Base-by-base conservation (phyloP, 2,797 vertebrate species). In the Leucoraja ocellata region DNA sequence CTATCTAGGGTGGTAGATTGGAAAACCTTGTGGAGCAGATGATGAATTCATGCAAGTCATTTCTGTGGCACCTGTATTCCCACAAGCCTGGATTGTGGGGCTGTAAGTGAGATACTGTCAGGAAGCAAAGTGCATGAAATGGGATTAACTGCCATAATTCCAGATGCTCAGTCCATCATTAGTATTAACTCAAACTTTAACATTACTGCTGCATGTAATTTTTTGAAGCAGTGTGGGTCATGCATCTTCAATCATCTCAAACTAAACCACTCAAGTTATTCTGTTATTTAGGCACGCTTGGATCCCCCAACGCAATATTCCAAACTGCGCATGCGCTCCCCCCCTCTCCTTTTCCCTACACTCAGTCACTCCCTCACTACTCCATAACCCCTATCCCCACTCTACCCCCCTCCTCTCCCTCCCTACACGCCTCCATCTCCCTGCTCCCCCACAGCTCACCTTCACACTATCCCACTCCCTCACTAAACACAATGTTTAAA, bases 91-190 rank as follows among this genome's bases (percentile, higher is more conserved):
- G 71, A 92, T 92, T 76, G 54, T 76, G 71, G 68, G 54, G 46
- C 25, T 92, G 90, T 25, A 76, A 74, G 68, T 74, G 23, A 92
- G 90, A 92, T 54, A 74, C 90, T 92, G 54, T 28, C 71, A 92
- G 68, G 90, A 76, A 74, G 71, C 23, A 92, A 28, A 46, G 36
- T 74, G 90, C n/a, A 92, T 46, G 2, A 92, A 28, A 58, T 54
- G 90, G 90, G 90, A 92, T 92, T 92, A 92, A 54, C 90, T 92
- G 90, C 21, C 90, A 92, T 28, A 74, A 74, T 54, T 92, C 71
- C 25, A 76, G 32, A 25, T 74, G 71, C 71, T 92, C 71, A 74
- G 68, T 92, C 90, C 46, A 39, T 92, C 58, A 46, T 76, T 76
- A 5, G 9, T 54, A 76, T 28, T 92, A 54, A 76, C 36, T 92